Evolutionary conservation across 2,113 vertebrate genomes (phyloP).

Genomic region (Pomatorhinus ruficollis): DNA sequence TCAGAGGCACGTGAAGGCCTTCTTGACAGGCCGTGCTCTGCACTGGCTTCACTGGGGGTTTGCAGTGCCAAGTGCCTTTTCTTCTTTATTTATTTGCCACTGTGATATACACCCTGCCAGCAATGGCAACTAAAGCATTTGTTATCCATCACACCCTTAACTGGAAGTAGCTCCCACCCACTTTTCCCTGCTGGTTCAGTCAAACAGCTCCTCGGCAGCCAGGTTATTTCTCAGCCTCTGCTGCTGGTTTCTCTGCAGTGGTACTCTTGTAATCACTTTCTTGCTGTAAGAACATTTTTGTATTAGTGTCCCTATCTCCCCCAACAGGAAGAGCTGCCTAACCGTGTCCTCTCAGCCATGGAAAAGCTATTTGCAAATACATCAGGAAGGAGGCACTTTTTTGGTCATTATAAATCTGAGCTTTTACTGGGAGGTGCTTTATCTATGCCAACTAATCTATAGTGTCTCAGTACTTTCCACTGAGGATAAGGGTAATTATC

Average conservation of each 20-base stretch:
- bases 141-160: neutral
- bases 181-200: neutral
- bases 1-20: neutral
- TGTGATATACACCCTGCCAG: neutral
- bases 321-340: neutral
- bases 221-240: neutral
- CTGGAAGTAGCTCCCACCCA: neutral
- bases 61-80: neutral
- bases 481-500: neutral
- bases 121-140: neutral
- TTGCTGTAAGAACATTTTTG: neutral
- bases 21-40: neutral
- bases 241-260: neutral
- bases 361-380: neutral
- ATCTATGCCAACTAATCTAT: neutral
- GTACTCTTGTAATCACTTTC: accelerated
- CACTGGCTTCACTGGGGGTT: neutral
- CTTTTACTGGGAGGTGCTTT: neutral
- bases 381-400: neutral
- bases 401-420: neutral
- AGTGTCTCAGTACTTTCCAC: neutral
- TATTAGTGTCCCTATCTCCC: neutral
- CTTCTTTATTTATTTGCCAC: neutral
- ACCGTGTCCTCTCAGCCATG: neutral
- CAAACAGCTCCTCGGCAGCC: neutral